These are phyloP conservation scores for Frankliniella fusca DNA, from an alignment of 2,888 invertebrate species.

Conservation along the genomic window DNA sequence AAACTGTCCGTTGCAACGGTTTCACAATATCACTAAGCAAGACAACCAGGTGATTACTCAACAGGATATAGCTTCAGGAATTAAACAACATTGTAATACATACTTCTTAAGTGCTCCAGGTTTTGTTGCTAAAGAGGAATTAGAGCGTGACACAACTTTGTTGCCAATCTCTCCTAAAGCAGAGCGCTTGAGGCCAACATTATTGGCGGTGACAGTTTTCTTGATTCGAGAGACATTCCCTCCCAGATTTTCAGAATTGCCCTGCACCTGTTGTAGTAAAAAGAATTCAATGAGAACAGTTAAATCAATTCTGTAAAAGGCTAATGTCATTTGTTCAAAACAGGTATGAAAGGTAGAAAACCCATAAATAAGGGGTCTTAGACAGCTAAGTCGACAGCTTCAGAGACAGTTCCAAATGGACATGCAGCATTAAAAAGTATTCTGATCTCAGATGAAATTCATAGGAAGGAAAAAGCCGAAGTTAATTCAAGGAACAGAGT, in stretches of 20 bases:
- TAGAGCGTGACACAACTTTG: conserved; percentile 43
- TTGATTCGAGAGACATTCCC: neutral
- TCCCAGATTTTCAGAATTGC: neutral
- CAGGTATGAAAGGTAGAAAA: neutral
- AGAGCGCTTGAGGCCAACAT: neutral
- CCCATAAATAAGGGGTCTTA: neutral
- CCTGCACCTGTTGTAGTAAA: neutral
- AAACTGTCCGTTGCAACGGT: neutral
- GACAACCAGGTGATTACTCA: neutral
- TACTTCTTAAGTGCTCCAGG: conserved; percentile 40
- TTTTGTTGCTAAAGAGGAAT: neutral
- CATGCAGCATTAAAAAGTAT: neutral
- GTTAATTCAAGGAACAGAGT: too few species aligned
- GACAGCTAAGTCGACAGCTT: neutral
- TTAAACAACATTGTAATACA: neutral
- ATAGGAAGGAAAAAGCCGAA: too few species aligned
- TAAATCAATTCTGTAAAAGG: neutral
- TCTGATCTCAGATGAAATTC: too few species aligned
- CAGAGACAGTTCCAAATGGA: neutral
- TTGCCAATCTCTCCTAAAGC: conserved; percentile 54
- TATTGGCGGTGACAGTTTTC: neutral
- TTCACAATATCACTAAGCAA: neutral
- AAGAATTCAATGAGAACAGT: neutral
- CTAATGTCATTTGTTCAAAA: neutral
- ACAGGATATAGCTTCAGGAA: neutral